Evolutionary conservation across 1,140 invertebrate genomes (phyloP).

Genomic region (Drosophila auraria): DNA sequence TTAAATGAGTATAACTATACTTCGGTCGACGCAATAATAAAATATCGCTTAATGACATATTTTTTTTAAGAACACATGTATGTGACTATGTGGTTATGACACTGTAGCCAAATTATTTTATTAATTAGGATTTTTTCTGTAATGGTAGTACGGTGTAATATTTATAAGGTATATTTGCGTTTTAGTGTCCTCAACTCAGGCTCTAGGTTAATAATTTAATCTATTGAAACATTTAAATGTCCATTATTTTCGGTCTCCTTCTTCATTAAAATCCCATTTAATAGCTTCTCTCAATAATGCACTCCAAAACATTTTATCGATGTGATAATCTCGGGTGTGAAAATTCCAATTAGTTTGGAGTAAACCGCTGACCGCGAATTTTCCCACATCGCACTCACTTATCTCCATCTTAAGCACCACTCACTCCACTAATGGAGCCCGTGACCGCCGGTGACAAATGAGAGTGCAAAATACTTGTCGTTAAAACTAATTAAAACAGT

Average conservation of each 20-base stretch:
- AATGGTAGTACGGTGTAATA: too few species aligned
- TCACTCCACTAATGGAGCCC: slow-evolving; percentile 5
- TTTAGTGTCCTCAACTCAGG: too few species aligned
- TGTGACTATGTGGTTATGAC: too few species aligned
- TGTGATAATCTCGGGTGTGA: not conserved
- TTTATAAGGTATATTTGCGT: too few species aligned
- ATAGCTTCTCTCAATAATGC: not conserved
- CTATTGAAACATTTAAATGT: too few species aligned
- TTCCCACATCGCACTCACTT: slow-evolving; percentile 3
- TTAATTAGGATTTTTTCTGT: too few species aligned
- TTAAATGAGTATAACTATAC: too few species aligned
- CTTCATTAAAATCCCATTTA: not conserved
- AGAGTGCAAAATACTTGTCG: slow-evolving; percentile 57
- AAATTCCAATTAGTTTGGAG: not conserved
- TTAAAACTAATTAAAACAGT: slow-evolving; percentile 64
- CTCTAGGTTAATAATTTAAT: too few species aligned
- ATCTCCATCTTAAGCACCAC: slow-evolving; percentile 25
- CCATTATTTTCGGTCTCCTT: not conserved
- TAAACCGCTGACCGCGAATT: slow-evolving; percentile 12
- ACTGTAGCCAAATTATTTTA: too few species aligned
- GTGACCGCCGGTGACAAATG: slow-evolving; percentile 36
- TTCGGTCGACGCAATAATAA: too few species aligned
- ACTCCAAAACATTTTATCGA: not conserved
- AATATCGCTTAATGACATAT: too few species aligned
- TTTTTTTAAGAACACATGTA: too few species aligned